Evolutionary conservation across 2,888 invertebrate genomes (phyloP).

Genomic region (Drosophila tanythrix): DNA sequence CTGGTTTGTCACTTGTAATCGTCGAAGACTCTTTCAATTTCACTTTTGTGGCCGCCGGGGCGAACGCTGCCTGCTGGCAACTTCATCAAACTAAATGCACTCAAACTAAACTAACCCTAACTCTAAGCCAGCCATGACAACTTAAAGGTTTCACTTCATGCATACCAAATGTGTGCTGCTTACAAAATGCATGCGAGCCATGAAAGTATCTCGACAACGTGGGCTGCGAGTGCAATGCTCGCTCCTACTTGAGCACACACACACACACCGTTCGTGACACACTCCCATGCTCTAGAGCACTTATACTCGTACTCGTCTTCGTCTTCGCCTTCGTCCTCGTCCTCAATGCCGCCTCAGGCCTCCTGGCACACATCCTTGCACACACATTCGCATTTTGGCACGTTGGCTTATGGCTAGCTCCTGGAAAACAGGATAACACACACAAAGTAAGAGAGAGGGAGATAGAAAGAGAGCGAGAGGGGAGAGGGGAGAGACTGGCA

Average conservation of each 20-base stretch:
- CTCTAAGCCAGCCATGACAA: constrained; percentile 46
- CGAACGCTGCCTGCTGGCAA: constrained; percentile 40
- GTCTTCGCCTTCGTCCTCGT: constrained; percentile 16
- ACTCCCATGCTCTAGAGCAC: constrained; percentile 62
- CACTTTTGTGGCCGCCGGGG: constrained; percentile 59
- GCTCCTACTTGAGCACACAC: constrained; percentile 76
- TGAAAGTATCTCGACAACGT: constrained; percentile 38
- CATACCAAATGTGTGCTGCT: constrained; percentile 62
- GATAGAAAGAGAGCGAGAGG: background rate
- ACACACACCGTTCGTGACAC: constrained; percentile 78
- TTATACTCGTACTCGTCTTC: constrained; percentile 15
- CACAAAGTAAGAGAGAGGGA: constrained; percentile 14
- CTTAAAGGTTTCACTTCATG: constrained; percentile 77
- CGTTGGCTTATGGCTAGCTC: constrained; percentile 56
- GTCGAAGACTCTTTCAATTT: constrained; percentile 51
- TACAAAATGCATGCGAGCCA: constrained; percentile 45
- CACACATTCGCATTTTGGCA: constrained; percentile 52
- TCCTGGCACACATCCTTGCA: constrained; percentile 51
- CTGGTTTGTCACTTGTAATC: constrained; percentile 44
- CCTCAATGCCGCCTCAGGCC: constrained; percentile 37
- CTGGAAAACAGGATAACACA: constrained; percentile 65
- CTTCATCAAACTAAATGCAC: constrained; percentile 76
- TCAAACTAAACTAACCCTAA: constrained; percentile 56
- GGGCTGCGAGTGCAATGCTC: constrained; percentile 75
- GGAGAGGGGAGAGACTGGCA: background rate